Conservation (phyloP, 2,888 invertebrate genomes). For the Amiota minor region DNA sequence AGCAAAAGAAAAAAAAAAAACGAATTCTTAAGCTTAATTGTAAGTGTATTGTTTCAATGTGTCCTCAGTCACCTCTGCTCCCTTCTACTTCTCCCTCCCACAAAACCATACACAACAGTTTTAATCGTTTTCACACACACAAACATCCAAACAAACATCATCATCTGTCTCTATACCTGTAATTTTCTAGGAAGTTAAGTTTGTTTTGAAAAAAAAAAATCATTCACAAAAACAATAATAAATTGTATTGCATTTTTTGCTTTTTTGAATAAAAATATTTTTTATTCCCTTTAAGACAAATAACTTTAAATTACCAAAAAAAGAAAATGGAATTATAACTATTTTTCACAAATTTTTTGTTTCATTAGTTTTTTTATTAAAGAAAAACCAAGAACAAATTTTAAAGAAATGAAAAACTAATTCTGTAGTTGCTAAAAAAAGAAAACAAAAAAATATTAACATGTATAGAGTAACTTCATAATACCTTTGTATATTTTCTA, state of each 20-base stretch:
- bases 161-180: slow-evolving; percentile 41
- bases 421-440: slow-evolving; percentile 63
- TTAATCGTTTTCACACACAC: slow-evolving; percentile 15
- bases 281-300: no score
- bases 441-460: slow-evolving; percentile 28
- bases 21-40: slow-evolving; percentile 69
- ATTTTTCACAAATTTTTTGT: slow-evolving; percentile 10
- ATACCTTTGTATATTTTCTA: slow-evolving; percentile 63
- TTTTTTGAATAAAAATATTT: slow-evolving; percentile 20
- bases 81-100: slow-evolving; percentile 32
- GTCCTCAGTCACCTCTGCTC: neutral
- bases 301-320: neutral
- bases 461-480: slow-evolving; percentile 50
- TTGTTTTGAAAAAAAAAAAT: no score
- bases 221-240: no score
- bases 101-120: slow-evolving; percentile 28
- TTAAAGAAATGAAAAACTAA: slow-evolving; percentile 53
- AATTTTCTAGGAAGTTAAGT: no score
- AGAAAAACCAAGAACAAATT: slow-evolving; percentile 33
- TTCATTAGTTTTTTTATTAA: slow-evolving; percentile 29
- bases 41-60: slow-evolving; percentile 69
- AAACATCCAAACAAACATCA: slow-evolving; percentile 18
- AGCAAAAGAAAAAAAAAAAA: slow-evolving; percentile 58
- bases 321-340: no score
- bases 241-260: slow-evolving; percentile 31